Base-by-base conservation (phyloP, 2,888 invertebrate genomes). In the Ennomos fuscantarius region DNA sequence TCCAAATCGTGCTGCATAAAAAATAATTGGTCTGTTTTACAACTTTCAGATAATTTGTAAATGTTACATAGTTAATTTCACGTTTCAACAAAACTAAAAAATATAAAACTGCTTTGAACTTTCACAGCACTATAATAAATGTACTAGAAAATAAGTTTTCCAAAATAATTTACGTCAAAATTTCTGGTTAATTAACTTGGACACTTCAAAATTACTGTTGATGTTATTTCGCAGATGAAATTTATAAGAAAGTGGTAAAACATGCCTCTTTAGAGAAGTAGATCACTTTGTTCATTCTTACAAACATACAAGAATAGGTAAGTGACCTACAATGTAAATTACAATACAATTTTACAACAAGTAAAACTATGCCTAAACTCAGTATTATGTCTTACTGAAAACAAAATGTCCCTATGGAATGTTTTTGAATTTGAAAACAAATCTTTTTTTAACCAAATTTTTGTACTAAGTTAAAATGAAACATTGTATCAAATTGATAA, bases 291-390 rank as follows among this genome's bases (percentile, higher is more conserved):
- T 52, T 60, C 50, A 54, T 69, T 79, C 72, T 82, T 83, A 74
- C 73, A 68, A 55, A 40, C 33, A 47, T 65, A 62, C 81, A 82
- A 83, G 76, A 79, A 73, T 65, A 69, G 59, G 72, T 61, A 76
- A 82, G 76, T 68, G 63, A 72, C 61, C 66, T 63, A 66, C 46
- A 39, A 24, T 49, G 42, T 55, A 61, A 49, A 56, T 44, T 41
- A 60, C 61, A 42, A 51, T 48, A 55, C 60, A 48, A 54, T 57
- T 64, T 55, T 58, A 62, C 46, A 51, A 34, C 15, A 13, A 55
- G 41, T 55, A 58, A 55, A 60, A 56, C 52, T 15, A 50, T 37
- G 24, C 35, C 1, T 41, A 55, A 41, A 58, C 50, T 48, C 37
- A 44, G 39, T 44, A 47, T 24, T 6, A 6, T 1, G 15, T 8